Conservation (phyloP, 2,113 vertebrate species). For the Macrotis lagotis region DNA sequence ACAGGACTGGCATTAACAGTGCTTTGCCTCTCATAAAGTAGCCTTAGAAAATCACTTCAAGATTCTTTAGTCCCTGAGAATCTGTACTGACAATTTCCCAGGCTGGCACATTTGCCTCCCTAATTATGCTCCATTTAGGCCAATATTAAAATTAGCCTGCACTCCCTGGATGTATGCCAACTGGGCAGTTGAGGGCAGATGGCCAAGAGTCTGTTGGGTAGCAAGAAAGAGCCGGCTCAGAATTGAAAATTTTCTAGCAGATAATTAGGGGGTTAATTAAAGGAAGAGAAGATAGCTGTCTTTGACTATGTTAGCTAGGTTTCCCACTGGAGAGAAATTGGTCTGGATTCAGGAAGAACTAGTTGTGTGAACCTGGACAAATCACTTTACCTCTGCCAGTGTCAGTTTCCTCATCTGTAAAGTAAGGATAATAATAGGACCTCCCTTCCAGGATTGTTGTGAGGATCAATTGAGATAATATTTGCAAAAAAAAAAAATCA, state of each 20-base stretch:
- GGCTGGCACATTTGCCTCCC: not conserved
- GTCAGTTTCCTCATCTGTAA: not conserved
- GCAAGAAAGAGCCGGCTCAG: not conserved
- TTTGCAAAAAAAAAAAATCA: not conserved
- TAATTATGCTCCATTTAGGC: not conserved
- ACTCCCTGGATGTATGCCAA: not conserved
- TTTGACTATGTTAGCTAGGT: not conserved
- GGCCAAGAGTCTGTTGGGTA: not conserved
- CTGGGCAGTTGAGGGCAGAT: not conserved
- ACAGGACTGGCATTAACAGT: not conserved
- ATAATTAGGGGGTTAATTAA: not conserved
- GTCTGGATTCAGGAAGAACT: not conserved
- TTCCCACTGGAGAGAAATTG: not conserved
- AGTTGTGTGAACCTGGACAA: not conserved
- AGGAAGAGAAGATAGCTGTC: not conserved
- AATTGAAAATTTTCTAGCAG: not conserved
- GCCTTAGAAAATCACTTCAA: not conserved
- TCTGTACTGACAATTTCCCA: not conserved
- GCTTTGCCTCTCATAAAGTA: not conserved
- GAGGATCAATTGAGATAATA: not conserved
- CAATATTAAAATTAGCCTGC: not conserved
- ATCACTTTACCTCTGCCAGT: not conserved
- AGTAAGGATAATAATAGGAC: not conserved
- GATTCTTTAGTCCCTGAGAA: not conserved
- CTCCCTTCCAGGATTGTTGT: not conserved